Conservation (phyloP, 2,888 invertebrate genomes). For the Callinectes sapidus region DNA sequence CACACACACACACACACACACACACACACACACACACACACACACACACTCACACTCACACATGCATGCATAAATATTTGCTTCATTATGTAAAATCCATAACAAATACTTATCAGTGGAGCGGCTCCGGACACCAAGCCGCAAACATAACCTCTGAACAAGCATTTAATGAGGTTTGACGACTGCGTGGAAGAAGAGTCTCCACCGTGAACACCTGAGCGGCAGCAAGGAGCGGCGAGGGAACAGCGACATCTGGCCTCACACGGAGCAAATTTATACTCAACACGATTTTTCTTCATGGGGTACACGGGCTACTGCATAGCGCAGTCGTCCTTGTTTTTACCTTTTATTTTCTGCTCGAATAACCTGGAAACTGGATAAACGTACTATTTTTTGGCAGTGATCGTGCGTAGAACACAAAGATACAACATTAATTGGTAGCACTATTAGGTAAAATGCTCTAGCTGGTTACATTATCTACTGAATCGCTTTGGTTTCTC, state of each 20-base stretch:
- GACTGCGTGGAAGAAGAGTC: neutral
- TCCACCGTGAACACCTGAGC: neutral
- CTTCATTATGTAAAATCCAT: neutral
- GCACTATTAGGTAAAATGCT: neutral
- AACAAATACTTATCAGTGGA: neutral
- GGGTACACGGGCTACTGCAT: conserved; percentile 16
- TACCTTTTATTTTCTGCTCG: neutral
- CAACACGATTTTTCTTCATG: conserved; percentile 18
- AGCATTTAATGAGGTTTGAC: conserved; percentile 26
- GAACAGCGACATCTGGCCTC: conserved; percentile 12
- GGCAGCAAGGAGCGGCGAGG: neutral
- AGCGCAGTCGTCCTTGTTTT: neutral
- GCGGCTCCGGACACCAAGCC: conserved; percentile 12
- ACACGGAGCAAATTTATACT: conserved; percentile 15
- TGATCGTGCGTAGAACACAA: neutral
- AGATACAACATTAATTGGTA: neutral
- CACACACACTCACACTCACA: too few relatives aligned
- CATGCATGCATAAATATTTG: neutral
- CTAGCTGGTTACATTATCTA: neutral
- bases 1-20: too few relatives aligned
- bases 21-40: too few relatives aligned
- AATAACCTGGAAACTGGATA: neutral
- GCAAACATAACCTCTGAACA: conserved; percentile 26
- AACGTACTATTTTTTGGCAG: neutral
- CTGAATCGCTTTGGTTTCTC: neutral